Conservation (phyloP, 2,797 vertebrate species). For the Todus mexicanus region DNA sequence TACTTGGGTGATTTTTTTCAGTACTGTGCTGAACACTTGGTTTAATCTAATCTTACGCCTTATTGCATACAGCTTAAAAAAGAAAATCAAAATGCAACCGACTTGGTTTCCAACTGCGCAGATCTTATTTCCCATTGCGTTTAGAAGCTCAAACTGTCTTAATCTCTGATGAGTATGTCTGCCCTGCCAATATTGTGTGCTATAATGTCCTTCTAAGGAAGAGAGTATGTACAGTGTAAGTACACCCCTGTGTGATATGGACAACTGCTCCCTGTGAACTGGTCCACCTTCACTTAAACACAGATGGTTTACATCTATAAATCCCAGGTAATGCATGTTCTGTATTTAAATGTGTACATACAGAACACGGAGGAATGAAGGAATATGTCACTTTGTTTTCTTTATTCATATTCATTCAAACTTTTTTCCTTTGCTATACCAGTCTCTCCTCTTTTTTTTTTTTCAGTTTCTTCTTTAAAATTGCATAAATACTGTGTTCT, state of each 20-base stretch:
- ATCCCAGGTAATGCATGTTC: not conserved
- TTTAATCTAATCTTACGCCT: not conserved
- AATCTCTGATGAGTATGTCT: not conserved
- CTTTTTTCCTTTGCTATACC: not conserved
- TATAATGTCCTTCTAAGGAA: not conserved
- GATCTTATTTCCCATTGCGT: not conserved
- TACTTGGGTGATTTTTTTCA: not conserved
- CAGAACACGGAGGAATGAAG: not conserved
- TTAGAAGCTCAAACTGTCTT: not conserved
- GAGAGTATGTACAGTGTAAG: not conserved
- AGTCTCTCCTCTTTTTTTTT: not conserved
- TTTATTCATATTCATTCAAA: not conserved
- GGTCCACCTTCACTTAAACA: not conserved
- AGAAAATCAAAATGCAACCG: not conserved
- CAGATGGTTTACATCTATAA: not conserved
- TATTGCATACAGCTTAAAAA: not conserved
- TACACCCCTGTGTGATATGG: not conserved
- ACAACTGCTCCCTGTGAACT: not conserved
- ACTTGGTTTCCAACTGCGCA: not conserved
- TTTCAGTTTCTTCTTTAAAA: not conserved
- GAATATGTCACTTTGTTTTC: not conserved
- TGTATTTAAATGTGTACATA: not conserved
- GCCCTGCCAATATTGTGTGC: not conserved
- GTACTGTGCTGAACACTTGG: not conserved
- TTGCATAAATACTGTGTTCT: not conserved